Conservation (phyloP, 2,888 invertebrate genomes). For the Dynastes grantii region DNA sequence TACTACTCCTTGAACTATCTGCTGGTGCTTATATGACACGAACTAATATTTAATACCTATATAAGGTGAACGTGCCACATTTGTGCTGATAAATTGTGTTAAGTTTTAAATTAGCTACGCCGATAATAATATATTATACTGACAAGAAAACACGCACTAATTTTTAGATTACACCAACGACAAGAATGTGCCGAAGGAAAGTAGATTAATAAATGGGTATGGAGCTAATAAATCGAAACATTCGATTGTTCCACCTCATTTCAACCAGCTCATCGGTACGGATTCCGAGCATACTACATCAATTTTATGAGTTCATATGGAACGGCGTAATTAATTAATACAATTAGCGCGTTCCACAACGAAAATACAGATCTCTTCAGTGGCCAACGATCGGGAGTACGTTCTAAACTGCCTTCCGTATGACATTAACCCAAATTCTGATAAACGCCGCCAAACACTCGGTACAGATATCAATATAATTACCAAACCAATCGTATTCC, state of each 20-base stretch:
- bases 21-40: too few species aligned
- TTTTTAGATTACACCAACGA: too few species aligned
- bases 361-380: not conserved
- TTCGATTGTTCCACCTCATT: slow-evolving; percentile 27
- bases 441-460: not conserved
- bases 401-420: slow-evolving; percentile 27
- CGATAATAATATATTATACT: too few species aligned
- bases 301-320: not conserved
- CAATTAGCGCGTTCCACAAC: not conserved
- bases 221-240: not conserved
- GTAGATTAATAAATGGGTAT: not conserved
- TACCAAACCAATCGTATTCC: not conserved
- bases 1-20: too few species aligned
- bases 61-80: too few species aligned
- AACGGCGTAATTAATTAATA: slow-evolving; percentile 14
- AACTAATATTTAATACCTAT: too few species aligned
- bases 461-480: not conserved
- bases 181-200: not conserved
- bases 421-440: slow-evolving; percentile 33
- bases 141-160: too few species aligned
- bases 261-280: slow-evolving; percentile 10
- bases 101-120: too few species aligned
- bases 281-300: slow-evolving; percentile 17
- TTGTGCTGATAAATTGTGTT: too few species aligned
- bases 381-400: not conserved